These are phyloP conservation scores for Amazona ochrocephala DNA, from an alignment of 2,797 vertebrate species.

Conservation along the genomic window DNA sequence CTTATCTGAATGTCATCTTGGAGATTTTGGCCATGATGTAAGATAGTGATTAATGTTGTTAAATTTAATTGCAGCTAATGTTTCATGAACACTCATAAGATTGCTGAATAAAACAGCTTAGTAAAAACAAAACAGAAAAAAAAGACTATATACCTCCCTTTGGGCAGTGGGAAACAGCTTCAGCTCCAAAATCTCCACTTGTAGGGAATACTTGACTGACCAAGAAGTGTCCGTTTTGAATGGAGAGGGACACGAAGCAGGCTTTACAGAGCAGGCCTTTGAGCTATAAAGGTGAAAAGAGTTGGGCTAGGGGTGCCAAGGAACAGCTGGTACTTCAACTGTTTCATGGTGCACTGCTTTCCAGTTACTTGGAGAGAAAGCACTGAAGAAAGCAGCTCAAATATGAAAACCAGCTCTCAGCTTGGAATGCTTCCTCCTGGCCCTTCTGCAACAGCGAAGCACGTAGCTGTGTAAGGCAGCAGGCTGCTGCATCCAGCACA, in stretches of 20 bases:
- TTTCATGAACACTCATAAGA: constrained; percentile 42
- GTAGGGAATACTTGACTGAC: not conserved
- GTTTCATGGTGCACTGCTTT: not conserved
- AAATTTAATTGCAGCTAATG: constrained; percentile 5
- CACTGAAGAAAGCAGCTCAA: not conserved
- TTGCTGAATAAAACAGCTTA: not conserved
- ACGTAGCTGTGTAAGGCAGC: not conserved
- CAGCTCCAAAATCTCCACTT: not conserved
- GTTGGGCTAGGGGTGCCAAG: not conserved
- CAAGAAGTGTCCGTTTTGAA: not conserved
- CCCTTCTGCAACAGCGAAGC: not conserved
- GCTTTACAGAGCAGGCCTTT: not conserved
- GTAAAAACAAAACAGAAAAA: constrained; percentile 13
- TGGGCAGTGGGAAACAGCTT: not conserved
- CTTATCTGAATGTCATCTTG: too few species aligned
- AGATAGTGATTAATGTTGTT: too few species aligned
- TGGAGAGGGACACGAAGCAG: not conserved
- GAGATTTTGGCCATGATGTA: too few species aligned
- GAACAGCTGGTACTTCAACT: not conserved
- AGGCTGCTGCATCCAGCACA: not conserved
- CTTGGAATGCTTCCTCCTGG: not conserved
- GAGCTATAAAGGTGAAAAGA: not conserved
- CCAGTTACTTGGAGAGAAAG: not conserved
- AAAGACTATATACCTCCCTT: not conserved
- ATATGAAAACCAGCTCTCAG: not conserved